Evolutionary conservation across 2,888 invertebrate species (phyloP).

Genomic region (Dicyrtoma fusca): DNA sequence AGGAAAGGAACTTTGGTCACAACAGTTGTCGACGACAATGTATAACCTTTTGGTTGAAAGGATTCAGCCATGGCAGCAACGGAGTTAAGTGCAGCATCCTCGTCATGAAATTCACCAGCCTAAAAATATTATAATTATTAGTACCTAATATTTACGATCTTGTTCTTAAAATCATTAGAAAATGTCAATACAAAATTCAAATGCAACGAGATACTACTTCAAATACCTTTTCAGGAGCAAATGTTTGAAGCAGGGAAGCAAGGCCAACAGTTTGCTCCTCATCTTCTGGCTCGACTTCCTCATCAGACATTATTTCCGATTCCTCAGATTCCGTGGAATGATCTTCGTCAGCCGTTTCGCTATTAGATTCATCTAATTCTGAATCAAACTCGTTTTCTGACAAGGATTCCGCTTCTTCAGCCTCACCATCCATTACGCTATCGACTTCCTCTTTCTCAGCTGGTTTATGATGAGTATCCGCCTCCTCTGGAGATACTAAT

Average conservation of each 20-base stretch:
- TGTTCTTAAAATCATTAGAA: too few species aligned
- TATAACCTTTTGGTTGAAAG: slow-evolving; percentile 97
- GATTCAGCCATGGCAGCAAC: slow-evolving; percentile 93
- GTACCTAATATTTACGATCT: too few species aligned
- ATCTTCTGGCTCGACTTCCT: slow-evolving; percentile 66
- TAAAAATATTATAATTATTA: too few species aligned
- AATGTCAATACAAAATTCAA: too few species aligned
- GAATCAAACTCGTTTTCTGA: slow-evolving; percentile 23
- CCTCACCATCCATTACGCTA: slow-evolving; percentile 10
- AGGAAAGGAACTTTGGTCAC: slow-evolving; percentile 92
- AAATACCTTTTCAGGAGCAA: slow-evolving; percentile 44
- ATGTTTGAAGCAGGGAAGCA: slow-evolving; percentile 83
- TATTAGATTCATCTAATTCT: slow-evolving; percentile 28
- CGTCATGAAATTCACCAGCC: slow-evolving; percentile 67
- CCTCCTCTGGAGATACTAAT: neutral
- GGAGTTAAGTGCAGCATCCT: slow-evolving; percentile 78
- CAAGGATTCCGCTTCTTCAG: neutral
- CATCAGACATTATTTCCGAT: slow-evolving; percentile 27
- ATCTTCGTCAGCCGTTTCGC: slow-evolving; percentile 22
- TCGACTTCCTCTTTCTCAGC: slow-evolving; percentile 10
- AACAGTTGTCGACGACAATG: slow-evolving; percentile 88
- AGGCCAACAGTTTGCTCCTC: slow-evolving; percentile 90
- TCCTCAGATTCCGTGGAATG: slow-evolving; percentile 28
- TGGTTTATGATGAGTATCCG: neutral
- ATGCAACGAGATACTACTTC: too few species aligned